Evolutionary conservation across 2,888 invertebrate genomes (phyloP), one percentile per base, ranked within the genome.

Genomic region (Augochlorella aurata): DNA sequence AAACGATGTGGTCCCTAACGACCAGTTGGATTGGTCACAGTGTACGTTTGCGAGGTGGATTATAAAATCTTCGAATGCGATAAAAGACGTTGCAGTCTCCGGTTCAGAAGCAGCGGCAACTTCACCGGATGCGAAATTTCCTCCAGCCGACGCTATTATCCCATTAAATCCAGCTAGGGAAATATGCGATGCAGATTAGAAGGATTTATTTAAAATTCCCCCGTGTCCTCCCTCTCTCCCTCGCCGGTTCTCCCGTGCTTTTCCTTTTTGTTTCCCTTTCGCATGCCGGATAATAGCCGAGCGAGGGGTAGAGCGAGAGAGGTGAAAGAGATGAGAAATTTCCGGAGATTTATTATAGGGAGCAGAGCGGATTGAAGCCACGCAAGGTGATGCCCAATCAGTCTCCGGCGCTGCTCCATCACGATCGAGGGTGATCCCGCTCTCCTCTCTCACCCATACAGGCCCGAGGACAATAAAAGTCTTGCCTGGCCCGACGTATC

Each of bases 341-440:
- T 85, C 84, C 85, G 79, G 77, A 74, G 85, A 85, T 85, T 87
- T 87, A 87, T 87, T 87, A 87, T 77, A 87, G 87, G 84, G 87
- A 78, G 72, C 73, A 78, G 72, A 67, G 81, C 24, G 80, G 78
- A 85, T 87, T 81, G 84, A 84, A 85, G 85, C 76, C 75, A 75
- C 79, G 87, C 85, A 79, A 87, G 88, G 81, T 84, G 88, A 88
- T 84, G 84, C 82, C 81, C 84, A 86, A 87, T 87, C 87, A 86
- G 86, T 80, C 82, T 85, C 82, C 77, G 71, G 18, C 65, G 85
- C 76, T 77, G 67, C 73, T 81, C 74, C 77, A 76, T 80, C 77
- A 76, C 81, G 83, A 82, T 85, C 87, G 85, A 87, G 77, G 73
- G 78, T 68, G 74, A 78, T 38, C 29, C 38, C n/a, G 2, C 21